Percentiles rank a stretch among this genome's conserved stretches.
Evolutionary conservation across 2,113 vertebrate species (phyloP).

Genomic region (Chascanopsetta lugubris): DNA sequence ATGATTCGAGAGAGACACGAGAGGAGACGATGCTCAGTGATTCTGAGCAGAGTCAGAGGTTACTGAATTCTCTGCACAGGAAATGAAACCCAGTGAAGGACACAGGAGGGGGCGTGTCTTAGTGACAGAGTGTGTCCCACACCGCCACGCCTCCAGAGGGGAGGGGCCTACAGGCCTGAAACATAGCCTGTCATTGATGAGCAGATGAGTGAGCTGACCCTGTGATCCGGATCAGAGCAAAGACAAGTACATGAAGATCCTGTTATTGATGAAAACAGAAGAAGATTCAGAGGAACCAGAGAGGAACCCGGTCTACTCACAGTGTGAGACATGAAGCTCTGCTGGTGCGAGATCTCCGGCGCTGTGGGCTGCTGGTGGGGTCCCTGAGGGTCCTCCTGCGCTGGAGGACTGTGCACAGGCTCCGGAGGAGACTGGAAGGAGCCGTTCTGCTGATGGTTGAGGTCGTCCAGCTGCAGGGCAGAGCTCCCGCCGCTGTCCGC

Average conservation of each 20-base stretch:
- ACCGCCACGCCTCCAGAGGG: constrained; percentile 57
- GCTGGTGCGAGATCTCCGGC: too few species aligned
- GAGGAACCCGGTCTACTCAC: constrained; percentile 65
- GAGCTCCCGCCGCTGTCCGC: constrained; percentile 89
- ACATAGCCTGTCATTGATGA: constrained; percentile 42
- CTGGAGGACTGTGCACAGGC: constrained; percentile 70
- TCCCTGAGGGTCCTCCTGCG: constrained; percentile 71
- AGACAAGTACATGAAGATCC: constrained; percentile 39
- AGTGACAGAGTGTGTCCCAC: constrained; percentile 40
- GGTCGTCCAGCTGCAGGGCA: constrained; percentile 84
- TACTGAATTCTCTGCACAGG: constrained; percentile 11
- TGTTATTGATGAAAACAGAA: constrained; percentile 31
- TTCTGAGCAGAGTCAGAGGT: constrained; percentile 26
- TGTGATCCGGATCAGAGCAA: constrained; percentile 56
- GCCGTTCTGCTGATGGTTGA: constrained; percentile 89
- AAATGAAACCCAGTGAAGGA: constrained; percentile 20
- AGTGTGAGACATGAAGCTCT: constrained; percentile 74
- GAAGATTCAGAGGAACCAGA: constrained; percentile 1
- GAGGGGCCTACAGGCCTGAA: constrained; percentile 65
- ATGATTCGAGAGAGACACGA: constrained; percentile 15
- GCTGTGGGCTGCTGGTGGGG: constrained; percentile 73
- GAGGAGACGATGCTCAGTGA: constrained; percentile 28
- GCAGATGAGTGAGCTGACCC: constrained; percentile 58
- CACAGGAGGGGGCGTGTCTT: constrained; percentile 20
- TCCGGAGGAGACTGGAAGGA: constrained; percentile 86